These are phyloP conservation scores for Australoheros facetus DNA, from an alignment of 2,797 vertebrate genomes.

Conservation along the genomic window DNA sequence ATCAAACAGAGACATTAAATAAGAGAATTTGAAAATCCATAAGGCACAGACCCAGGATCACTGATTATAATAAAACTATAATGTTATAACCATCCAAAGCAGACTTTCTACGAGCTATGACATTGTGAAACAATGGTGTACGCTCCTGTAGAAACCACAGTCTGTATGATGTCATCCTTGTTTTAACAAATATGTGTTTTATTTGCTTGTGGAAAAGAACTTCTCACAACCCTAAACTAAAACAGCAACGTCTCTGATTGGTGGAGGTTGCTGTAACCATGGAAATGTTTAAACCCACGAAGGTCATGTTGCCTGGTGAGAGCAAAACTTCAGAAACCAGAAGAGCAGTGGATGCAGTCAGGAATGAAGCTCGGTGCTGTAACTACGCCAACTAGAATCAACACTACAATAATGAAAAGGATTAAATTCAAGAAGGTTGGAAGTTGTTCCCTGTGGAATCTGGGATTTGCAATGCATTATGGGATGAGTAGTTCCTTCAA, in stretches of 20 bases:
- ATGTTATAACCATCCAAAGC: neutral
- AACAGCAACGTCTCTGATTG: neutral
- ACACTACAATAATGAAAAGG: neutral
- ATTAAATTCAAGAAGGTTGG: neutral
- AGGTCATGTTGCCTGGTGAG: neutral
- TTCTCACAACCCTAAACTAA: neutral
- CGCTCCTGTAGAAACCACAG: too few relatives aligned
- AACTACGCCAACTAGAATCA: neutral
- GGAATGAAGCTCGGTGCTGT: neutral
- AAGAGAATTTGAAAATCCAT: too few relatives aligned
- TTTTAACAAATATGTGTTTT: neutral
- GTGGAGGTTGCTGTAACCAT: neutral
- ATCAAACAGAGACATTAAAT: too few relatives aligned
- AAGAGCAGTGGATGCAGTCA: neutral
- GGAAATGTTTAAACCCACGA: neutral
- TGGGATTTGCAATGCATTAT: neutral
- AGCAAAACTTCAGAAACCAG: neutral
- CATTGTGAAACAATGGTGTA: too few relatives aligned
- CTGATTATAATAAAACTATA: neutral
- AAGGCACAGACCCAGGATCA: too few relatives aligned
- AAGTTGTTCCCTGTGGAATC: neutral
- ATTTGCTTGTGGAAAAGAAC: neutral
- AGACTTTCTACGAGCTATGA: neutral
- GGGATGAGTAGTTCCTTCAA: neutral
- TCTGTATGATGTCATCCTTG: neutral